A percentile compares a stretch with the other conserved stretches of the same genome.
phyloP scores from a whole-genome alignment of 2,888 invertebrate genomes.

The Nebria salina region DNA sequence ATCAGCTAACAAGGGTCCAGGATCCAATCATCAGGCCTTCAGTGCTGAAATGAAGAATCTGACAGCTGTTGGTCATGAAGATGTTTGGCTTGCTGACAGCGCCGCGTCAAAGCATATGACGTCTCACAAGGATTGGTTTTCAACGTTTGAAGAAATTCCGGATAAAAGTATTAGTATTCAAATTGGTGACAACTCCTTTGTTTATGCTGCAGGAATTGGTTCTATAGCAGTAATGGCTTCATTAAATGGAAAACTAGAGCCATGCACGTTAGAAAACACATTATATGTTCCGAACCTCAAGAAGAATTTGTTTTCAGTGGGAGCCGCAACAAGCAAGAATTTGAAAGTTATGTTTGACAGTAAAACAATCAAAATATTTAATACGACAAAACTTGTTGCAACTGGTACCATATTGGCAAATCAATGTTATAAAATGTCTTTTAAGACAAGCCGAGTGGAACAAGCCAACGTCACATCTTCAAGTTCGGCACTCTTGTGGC shows the following conservation, averaged over 20 bases:
- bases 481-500: conserved; percentile 38
- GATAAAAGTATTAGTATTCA: too few relatives aligned
- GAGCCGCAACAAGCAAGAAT: conserved; percentile 8
- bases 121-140: conserved; percentile 21
- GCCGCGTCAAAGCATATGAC: conserved; percentile 27
- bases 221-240: too few relatives aligned
- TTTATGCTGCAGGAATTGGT: too few relatives aligned
- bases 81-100: conserved; percentile 23
- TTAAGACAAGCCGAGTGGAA: conserved; percentile 9
- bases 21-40: conserved; percentile 15
- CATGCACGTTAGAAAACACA: too few relatives aligned
- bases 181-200: too few relatives aligned
- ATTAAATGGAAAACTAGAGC: too few relatives aligned
- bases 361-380: conserved; percentile 11
- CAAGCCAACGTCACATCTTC: conserved; percentile 18
- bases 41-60: conserved; percentile 21
- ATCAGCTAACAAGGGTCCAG: conserved; percentile 2
- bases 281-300: conserved; percentile 47
- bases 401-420: conserved; percentile 13
- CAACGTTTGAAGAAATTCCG: too few relatives aligned
- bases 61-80: conserved; percentile 9
- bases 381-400: conserved; percentile 20
- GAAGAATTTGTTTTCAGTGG: conserved; percentile 40
- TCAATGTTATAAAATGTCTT: conserved; percentile 21
- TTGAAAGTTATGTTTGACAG: conserved; percentile 26